A percentile compares a stretch with the other conserved stretches of the same genome.
Evolutionary conservation across 2,113 vertebrate genomes (phyloP).

Genomic region (Oreochromis aureus): DNA sequence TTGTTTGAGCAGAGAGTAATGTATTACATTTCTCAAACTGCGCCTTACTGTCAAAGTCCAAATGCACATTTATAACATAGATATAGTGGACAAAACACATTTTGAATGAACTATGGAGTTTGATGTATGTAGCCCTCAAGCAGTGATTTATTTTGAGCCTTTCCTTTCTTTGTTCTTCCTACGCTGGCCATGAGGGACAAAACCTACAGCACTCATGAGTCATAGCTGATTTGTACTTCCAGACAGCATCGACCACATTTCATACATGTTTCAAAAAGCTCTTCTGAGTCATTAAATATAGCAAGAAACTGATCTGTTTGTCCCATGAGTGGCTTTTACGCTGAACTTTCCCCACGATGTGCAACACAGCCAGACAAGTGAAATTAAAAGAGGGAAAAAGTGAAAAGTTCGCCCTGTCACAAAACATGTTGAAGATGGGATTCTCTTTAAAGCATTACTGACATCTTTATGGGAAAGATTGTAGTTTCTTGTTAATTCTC

Average conservation of each 20-base stretch:
- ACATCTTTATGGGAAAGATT: not conserved
- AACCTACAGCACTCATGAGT: slow-evolving; percentile 48
- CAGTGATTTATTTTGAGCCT: slow-evolving; percentile 58
- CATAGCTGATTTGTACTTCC: slow-evolving; percentile 54
- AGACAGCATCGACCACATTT: slow-evolving; percentile 40
- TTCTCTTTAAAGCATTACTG: not conserved
- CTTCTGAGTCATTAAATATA: slow-evolving; percentile 35
- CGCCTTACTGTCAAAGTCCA: slow-evolving; percentile 39
- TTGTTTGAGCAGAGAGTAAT: slow-evolving; percentile 48
- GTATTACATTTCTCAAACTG: slow-evolving; percentile 51
- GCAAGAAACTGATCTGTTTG: slow-evolving; percentile 17
- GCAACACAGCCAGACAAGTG: not conserved
- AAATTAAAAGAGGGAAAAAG: slow-evolving; percentile 1
- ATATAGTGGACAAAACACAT: slow-evolving; percentile 52
- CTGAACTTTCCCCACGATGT: not conserved
- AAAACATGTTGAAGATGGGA: not conserved
- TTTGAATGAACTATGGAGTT: slow-evolving; percentile 51
- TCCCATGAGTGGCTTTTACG: not conserved
- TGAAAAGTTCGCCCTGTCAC: slow-evolving; percentile 25
- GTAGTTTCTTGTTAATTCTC: slow-evolving; percentile 17
- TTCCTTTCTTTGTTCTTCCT: slow-evolving; percentile 31
- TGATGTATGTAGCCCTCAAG: slow-evolving; percentile 53
- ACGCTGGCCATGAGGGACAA: slow-evolving; percentile 24
- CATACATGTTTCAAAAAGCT: slow-evolving; percentile 37
- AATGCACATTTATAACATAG: slow-evolving; percentile 52